Base-by-base conservation (phyloP, 2,888 invertebrate species). In the Coronaproctus castanopsis region DNA sequence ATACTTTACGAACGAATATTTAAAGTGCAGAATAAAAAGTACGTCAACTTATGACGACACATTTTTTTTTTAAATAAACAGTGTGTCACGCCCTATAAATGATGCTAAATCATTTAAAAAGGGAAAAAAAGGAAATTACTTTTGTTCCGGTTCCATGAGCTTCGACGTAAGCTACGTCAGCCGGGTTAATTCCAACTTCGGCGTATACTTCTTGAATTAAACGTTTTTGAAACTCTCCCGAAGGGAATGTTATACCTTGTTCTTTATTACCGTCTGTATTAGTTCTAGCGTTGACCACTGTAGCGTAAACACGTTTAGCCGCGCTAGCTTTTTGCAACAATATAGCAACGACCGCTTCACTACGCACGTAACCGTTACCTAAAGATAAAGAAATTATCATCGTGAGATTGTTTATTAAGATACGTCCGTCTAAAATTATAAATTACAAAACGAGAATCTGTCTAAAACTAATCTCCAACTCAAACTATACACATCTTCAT, bases 81-180 rank as follows among this genome's bases (percentile, higher is more conserved):
- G n/a, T n/a, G n/a, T n/a, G n/a, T n/a, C n/a, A n/a, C n/a, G n/a
- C n/a, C n/a, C n/a, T n/a, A n/a, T n/a, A n/a, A n/a, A n/a, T n/a
- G n/a, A n/a, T n/a, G n/a, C n/a, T n/a, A n/a, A n/a, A n/a, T n/a
- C n/a, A 48, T 14, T 14, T 14, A 48, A 20, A 50, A 21, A 24
- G 53, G 36, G 53, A 3, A 24, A 23, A 49, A 51, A 48, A 54
- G 3, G 24, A 14, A 54, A 54, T 54, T 54, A 54, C 84, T 77
- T 95, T 95, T 10, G 97, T 98, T 61, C 97, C 98, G 21, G 97
- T 98, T 59, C 97, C 97, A 73, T 98, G 98, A 57, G 96, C 93
- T 74, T 98, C 98, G 1, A 98, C 85, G 72, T 96, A 98, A 2
- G 75, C 76, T 0, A 98, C 87, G 59, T 87, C 83, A 56, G 75